Conservation (phyloP, 2,797 vertebrate species). For the Brachymystax lenok region DNA sequence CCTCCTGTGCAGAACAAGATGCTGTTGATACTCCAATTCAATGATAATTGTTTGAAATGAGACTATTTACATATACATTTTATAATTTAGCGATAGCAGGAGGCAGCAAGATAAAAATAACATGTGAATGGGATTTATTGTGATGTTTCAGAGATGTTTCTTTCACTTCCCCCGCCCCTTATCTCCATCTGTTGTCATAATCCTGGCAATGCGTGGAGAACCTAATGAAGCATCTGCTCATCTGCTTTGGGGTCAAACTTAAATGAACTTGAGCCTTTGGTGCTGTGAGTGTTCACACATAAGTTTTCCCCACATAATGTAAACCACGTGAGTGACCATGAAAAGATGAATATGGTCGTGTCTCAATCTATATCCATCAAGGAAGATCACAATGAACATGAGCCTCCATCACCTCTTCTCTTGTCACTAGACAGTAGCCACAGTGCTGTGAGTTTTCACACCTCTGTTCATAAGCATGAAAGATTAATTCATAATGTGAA, state of each 20-base stretch:
- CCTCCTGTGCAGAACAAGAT: background rate
- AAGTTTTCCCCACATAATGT: background rate
- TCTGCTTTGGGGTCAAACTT: slow-evolving; percentile 63
- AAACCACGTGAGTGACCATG: background rate
- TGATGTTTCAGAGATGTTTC: slow-evolving; percentile 26
- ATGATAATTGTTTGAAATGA: background rate
- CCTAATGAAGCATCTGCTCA: slow-evolving; percentile 68
- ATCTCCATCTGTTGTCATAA: slow-evolving; percentile 50
- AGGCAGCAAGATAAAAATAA: slow-evolving; percentile 6
- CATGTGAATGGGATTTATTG: slow-evolving; percentile 14
- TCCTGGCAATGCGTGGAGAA: slow-evolving; percentile 51
- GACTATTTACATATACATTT: background rate
- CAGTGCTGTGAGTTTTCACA: slow-evolving; percentile 51
- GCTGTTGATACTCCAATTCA: background rate
- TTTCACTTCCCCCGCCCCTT: background rate
- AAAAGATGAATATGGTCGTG: background rate
- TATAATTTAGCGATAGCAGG: background rate
- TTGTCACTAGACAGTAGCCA: slow-evolving; percentile 44
- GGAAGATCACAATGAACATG: slow-evolving; percentile 50
- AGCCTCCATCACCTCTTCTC: slow-evolving; percentile 56
- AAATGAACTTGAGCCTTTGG: slow-evolving; percentile 56
- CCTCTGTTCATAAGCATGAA: slow-evolving; percentile 40
- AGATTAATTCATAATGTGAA: background rate
- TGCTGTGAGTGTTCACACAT: slow-evolving; percentile 52
- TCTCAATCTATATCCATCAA: background rate